phyloP scores from a whole-genome alignment of 35 echinoderm and acorn worm genomes.

The Eucidaris tribuloides region DNA sequence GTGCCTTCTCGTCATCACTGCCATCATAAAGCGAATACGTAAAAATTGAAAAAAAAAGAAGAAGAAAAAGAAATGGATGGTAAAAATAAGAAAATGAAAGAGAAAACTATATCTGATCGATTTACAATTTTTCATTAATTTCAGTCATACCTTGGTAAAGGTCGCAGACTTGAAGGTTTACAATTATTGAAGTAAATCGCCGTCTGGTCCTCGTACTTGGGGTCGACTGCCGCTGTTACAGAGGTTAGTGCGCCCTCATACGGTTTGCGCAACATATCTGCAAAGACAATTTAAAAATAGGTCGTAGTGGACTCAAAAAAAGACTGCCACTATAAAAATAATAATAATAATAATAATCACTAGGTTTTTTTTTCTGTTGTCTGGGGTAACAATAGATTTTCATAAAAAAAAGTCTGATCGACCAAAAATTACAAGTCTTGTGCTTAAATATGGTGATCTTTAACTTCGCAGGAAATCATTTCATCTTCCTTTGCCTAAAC shows the following conservation, averaged over 20 bases:
- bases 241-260: neutral
- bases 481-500: neutral
- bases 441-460: neutral
- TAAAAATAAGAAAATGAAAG: too few relatives aligned
- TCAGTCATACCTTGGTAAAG: slow-evolving; percentile 18
- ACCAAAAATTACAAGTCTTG: neutral
- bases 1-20: too few relatives aligned
- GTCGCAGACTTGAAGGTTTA: neutral
- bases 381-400: neutral
- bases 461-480: neutral
- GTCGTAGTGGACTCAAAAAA: too few relatives aligned
- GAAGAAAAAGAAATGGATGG: too few relatives aligned
- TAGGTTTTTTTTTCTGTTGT: neutral
- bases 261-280: neutral
- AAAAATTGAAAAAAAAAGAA: too few relatives aligned
- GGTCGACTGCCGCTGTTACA: neutral
- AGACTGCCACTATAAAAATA: neutral
- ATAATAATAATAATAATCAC: neutral
- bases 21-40: too few relatives aligned
- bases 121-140: too few relatives aligned
- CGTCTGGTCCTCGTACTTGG: neutral
- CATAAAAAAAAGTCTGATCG: neutral
- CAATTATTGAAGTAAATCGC: neutral
- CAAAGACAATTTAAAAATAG: neutral
- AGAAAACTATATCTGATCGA: too few relatives aligned